These are phyloP conservation scores for Cavia aperea DNA, from an alignment of 2,113 vertebrate species.

Conservation along the genomic window DNA sequence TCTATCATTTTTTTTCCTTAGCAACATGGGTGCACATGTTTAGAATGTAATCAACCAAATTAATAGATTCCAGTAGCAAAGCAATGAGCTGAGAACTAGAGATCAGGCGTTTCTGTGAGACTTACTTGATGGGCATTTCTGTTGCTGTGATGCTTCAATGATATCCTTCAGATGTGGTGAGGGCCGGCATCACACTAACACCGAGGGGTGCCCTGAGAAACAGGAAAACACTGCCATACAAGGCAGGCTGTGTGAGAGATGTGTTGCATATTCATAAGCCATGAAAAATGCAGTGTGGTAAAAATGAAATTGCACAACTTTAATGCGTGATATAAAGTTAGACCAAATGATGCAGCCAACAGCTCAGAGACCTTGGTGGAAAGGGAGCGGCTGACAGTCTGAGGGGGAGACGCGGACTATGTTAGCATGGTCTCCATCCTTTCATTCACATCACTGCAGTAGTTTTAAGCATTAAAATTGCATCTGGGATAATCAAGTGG, in stretches of 20 bases:
- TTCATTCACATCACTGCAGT: background rate
- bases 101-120: constrained; percentile 32
- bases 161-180: background rate
- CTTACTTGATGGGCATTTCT: background rate
- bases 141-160: constrained; percentile 22
- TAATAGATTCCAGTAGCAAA: constrained; percentile 66
- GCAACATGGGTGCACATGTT: constrained; percentile 69
- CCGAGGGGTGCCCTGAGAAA: background rate
- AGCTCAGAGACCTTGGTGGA: background rate
- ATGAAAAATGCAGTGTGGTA: background rate
- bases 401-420: background rate
- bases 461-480: background rate
- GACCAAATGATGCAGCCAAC: background rate
- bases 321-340: background rate
- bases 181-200: background rate
- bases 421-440: background rate
- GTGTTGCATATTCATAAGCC: background rate
- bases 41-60: constrained; percentile 71
- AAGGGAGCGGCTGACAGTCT: accelerated
- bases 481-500: background rate
- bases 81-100: constrained; percentile 39
- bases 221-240: background rate
- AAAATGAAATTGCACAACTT: background rate
- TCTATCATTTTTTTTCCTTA: constrained; percentile 64
- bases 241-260: background rate